Percentiles rank a stretch among this genome's conserved stretches.
phyloP scores from a whole-genome alignment of 1,140 invertebrate genomes.

The Spodoptera frugiperda region DNA sequence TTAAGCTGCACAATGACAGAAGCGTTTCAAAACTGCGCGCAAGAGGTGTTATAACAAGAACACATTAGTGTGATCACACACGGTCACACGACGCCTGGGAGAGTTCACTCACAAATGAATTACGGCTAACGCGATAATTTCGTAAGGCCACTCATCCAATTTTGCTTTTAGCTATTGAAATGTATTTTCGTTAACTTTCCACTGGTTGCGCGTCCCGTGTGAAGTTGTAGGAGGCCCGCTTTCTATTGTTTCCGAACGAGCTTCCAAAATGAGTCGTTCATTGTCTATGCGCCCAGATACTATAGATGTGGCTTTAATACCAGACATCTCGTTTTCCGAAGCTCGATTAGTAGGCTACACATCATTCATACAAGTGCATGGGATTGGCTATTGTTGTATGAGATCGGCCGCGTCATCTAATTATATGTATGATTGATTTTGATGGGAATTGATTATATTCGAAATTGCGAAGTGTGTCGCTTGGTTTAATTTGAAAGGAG shows the following conservation, averaged over 20 bases:
- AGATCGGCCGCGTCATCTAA: conserved; percentile 54
- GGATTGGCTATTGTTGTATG: conserved; percentile 71
- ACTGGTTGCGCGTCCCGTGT: conserved; percentile 70
- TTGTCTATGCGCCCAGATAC: conserved; percentile 71
- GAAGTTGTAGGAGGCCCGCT: conserved; percentile 61
- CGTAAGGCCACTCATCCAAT: conserved; percentile 73
- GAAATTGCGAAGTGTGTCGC: not conserved
- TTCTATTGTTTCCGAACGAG: conserved; percentile 72
- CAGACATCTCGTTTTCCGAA: conserved; percentile 67
- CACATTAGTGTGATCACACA: conserved; percentile 77
- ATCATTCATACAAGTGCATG: conserved; percentile 60
- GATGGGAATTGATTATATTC: conserved; percentile 25
- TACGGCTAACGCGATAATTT: conserved; percentile 79
- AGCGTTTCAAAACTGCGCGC: conserved; percentile 37
- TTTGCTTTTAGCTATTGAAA: conserved; percentile 78
- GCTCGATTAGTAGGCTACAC: conserved; percentile 66
- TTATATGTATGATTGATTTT: conserved; percentile 50
- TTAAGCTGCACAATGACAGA: conserved; percentile 56
- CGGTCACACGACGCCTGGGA: conserved; percentile 70
- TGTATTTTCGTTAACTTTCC: conserved; percentile 82
- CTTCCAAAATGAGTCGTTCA: conserved; percentile 65
- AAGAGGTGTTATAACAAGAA: conserved; percentile 60
- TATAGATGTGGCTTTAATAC: conserved; percentile 71
- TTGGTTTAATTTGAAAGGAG: not conserved
- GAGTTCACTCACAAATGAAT: conserved; percentile 75